phyloP scores from a whole-genome alignment of 2,888 invertebrate genomes.

The Lycophotia porphyrea region DNA sequence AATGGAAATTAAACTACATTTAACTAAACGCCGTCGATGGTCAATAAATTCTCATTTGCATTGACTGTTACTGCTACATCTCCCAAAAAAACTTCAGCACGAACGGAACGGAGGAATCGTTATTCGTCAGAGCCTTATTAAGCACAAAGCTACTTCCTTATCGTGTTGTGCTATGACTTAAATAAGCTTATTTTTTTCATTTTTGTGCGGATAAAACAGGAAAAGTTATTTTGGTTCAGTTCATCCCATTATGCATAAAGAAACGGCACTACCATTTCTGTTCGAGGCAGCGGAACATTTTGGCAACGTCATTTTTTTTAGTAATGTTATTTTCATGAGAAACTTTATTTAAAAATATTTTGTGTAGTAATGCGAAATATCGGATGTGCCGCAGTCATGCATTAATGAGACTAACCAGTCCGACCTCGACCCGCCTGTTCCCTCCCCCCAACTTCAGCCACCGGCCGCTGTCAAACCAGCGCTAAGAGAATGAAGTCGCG shows the following conservation, averaged over 20 bases:
- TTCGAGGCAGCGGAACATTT: slow-evolving; percentile 45
- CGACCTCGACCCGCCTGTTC: slow-evolving; percentile 76
- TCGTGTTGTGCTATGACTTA: slow-evolving; percentile 24
- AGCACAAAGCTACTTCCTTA: slow-evolving; percentile 31
- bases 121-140: slow-evolving; percentile 29
- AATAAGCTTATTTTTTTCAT: slow-evolving; percentile 44
- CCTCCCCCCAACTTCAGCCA: neutral
- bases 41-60: slow-evolving; percentile 5
- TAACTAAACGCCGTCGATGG: slow-evolving; percentile 1
- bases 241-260: slow-evolving; percentile 49
- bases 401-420: slow-evolving; percentile 81
- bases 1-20: slow-evolving; percentile 27
- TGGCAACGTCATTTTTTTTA: slow-evolving; percentile 42
- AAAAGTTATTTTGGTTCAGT: slow-evolving; percentile 55
- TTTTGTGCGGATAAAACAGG: slow-evolving; percentile 6
- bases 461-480: slow-evolving; percentile 69
- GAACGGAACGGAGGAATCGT: slow-evolving; percentile 1
- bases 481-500: slow-evolving; percentile 77
- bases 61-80: neutral
- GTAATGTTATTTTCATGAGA: slow-evolving; percentile 54
- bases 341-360: slow-evolving; percentile 40
- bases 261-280: slow-evolving; percentile 44
- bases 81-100: slow-evolving; percentile 26
- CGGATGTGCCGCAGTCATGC: slow-evolving; percentile 59
- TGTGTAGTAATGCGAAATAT: slow-evolving; percentile 51